Base-by-base conservation (phyloP, 2,797 vertebrate genomes). In the Phoeniculus purpureus region DNA sequence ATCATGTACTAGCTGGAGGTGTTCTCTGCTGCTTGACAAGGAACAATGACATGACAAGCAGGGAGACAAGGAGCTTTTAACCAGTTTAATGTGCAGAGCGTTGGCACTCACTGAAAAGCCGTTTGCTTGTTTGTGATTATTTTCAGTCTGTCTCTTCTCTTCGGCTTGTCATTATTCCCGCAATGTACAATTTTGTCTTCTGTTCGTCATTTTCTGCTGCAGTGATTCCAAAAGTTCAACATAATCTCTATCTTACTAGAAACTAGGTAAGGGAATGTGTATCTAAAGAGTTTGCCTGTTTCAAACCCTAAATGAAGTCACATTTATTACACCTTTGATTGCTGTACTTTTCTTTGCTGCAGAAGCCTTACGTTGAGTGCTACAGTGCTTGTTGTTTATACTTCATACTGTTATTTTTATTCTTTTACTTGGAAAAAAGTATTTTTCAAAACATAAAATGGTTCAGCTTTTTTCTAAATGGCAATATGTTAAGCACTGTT, bases 201-300 rank as follows among this genome's bases (percentile, higher is more conserved):
- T 94, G 31, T 89, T 95, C 93, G 75, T 92, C 96, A 96, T 96
- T 97, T 96, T 97, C 93, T 95, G 79, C 88, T 92, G 82, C 81
- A 80, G 52, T 95, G 93, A 89, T 94, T 97, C 91, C 81, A 73
- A 94, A 94, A 32, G 80, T 93, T 97, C 58, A 68, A 81, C 95
- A 94, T 77, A 94, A 96, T 96, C 75, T 93, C 78, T 91, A 78
- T 93, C 87, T 94, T 90, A 74, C 62, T 31, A 31, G 58, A 85
- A 96, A 86, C 29, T 84, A 79, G 60, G 76, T 92, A 95, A 92
- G n/a, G 31, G 58, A 81, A 90, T 45, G 52, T 26, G 55, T 89
- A 68, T 91, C 82, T 96, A 84, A 95, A 89, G 61, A 94, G 59
- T 84, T 94, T 82, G 62, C 56, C 91, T 95, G 89, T 92, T 93